Conservation (phyloP, 2,888 invertebrate species). For the Cremastinae sp. region DNA sequence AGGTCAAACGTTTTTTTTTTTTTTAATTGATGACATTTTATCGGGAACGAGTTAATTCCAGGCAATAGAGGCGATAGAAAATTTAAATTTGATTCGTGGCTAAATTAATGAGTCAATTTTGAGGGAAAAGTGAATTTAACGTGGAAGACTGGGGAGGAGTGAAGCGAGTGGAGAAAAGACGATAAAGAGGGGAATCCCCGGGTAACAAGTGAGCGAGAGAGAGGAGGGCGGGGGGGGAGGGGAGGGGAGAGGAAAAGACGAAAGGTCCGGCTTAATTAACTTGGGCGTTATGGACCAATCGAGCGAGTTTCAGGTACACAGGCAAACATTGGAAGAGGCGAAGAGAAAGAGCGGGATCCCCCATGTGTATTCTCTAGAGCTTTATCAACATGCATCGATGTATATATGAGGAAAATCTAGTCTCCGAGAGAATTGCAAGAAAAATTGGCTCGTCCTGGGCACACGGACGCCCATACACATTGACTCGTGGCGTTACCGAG, state of each 20-base stretch:
- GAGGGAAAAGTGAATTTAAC: not conserved
- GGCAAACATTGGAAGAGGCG: not conserved
- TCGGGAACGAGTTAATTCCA: too few species aligned
- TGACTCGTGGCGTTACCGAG: too few species aligned
- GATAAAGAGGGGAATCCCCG: constrained; percentile 1
- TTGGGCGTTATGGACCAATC: constrained; percentile 42
- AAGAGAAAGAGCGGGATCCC: constrained; percentile 10
- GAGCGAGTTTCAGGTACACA: constrained; percentile 35
- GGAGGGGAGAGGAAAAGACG: constrained; percentile 23
- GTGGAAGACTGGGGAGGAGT: constrained; percentile 8
- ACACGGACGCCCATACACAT: constrained; percentile 7
- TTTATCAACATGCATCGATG: constrained; percentile 51
- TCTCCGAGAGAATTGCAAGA: constrained; percentile 42
- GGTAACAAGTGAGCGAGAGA: not conserved
- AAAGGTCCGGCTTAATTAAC: constrained; percentile 53
- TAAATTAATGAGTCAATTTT: too few species aligned
- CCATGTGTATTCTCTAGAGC: constrained; percentile 40
- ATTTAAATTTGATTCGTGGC: too few species aligned
- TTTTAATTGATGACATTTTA: too few species aligned
- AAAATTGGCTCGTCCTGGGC: constrained; percentile 38
- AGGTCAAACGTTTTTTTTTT: too few species aligned
- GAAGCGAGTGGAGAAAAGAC: not conserved
- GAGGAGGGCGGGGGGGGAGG: not conserved
- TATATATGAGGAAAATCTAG: constrained; percentile 29
- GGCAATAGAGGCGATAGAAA: too few species aligned